Evolutionary conservation across 37 sponge, comb jelly and placozoan genomes (phyloP).

Genomic region (Sycon ciliatum): DNA sequence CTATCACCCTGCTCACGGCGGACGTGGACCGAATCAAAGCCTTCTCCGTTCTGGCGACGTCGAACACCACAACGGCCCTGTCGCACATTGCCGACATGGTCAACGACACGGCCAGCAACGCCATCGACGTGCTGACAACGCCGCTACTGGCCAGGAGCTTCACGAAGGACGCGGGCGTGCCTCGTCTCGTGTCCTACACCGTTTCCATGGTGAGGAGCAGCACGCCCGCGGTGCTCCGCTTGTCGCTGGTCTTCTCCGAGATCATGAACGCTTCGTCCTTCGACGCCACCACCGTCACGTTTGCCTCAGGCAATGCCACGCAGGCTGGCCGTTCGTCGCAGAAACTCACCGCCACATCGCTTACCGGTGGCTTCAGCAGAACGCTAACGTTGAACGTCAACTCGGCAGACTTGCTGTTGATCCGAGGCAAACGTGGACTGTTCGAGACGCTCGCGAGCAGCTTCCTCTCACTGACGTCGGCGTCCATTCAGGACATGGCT

Average conservation of each 20-base stretch:
- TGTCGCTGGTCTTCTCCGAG: slow-evolving; percentile 59
- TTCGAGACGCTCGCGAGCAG: no score
- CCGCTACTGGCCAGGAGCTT: not conserved
- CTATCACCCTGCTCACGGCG: not conserved
- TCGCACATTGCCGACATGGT: slow-evolving; percentile 31
- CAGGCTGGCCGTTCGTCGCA: no score
- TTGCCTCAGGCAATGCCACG: no score
- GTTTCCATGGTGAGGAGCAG: not conserved
- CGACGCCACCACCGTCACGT: slow-evolving; percentile 27
- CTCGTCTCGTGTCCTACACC: not conserved
- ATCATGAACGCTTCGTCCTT: slow-evolving; percentile 55
- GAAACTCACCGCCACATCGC: no score
- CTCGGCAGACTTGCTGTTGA: no score
- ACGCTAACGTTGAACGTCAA: no score
- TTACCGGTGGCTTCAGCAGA: no score
- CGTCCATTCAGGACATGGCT: slow-evolving; percentile 51
- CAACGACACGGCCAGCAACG: slow-evolving; percentile 61
- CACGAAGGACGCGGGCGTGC: not conserved
- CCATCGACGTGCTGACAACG: slow-evolving; percentile 12
- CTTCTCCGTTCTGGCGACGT: slow-evolving; percentile 38
- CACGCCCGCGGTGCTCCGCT: no score
- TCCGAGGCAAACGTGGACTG: no score
- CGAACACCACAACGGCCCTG: slow-evolving; percentile 33
- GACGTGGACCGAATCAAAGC: not conserved
- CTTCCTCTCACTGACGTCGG: not conserved